Evolutionary conservation across 2,888 invertebrate genomes (phyloP).

Genomic region (Pinctada fucata): DNA sequence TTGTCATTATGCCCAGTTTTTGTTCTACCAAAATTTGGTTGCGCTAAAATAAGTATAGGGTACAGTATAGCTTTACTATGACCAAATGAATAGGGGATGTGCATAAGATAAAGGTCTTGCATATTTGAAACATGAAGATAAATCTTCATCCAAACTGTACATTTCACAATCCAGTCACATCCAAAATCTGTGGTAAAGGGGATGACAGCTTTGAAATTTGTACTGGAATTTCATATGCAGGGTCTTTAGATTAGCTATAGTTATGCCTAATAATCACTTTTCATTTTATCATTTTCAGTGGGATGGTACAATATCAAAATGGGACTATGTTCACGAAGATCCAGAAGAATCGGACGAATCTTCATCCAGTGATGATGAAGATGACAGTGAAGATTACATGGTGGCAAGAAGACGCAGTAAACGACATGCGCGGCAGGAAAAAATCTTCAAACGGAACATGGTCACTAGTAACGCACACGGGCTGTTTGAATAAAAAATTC

Average conservation of each 20-base stretch:
- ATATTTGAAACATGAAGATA: no score
- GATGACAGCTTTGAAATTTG: background rate
- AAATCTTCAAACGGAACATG: background rate
- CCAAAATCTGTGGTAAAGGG: no score
- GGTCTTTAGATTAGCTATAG: background rate
- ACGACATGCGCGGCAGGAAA: background rate
- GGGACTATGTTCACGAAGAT: constrained; percentile 66
- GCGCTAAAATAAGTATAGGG: no score
- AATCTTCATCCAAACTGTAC: no score
- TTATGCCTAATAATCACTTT: background rate
- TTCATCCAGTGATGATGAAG: constrained; percentile 19
- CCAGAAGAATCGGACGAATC: constrained; percentile 33
- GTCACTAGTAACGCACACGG: constrained; percentile 12
- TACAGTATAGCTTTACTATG: no score
- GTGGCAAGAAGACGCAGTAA: background rate
- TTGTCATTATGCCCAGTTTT: no score
- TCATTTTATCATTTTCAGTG: constrained; percentile 67
- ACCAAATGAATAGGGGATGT: no score
- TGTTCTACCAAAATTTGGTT: no score
- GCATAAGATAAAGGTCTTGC: no score
- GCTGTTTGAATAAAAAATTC: constrained; percentile 17
- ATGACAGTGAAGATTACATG: constrained; percentile 28
- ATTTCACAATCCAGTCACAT: no score
- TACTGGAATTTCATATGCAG: background rate
- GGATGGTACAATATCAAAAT: constrained; percentile 76